phyloP scores from a whole-genome alignment of 2,113 vertebrate species.

The Forbesichthys papilliferus region DNA sequence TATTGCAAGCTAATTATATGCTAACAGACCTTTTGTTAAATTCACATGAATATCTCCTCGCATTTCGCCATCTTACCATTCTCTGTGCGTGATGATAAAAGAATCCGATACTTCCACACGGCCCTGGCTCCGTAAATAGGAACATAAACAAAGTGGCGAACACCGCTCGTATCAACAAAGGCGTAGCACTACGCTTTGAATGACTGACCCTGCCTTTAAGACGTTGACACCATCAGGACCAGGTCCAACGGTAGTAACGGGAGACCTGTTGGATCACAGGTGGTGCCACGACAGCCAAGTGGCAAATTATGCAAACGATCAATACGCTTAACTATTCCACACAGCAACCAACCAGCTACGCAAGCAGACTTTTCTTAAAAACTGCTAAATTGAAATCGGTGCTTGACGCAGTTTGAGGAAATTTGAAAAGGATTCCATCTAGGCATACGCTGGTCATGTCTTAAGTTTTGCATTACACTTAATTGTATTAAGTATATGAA shows the following conservation, averaged over 20 bases:
- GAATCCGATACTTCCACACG: too few species aligned
- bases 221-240: conserved; percentile 8
- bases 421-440: neutral
- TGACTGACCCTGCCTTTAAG: neutral
- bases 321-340: conserved; percentile 14
- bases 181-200: too few species aligned
- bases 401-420: neutral
- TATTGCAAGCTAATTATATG: too few species aligned
- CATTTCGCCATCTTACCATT: too few species aligned
- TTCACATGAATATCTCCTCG: too few species aligned
- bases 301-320: conserved; percentile 42
- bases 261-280: conserved; percentile 57
- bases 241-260: conserved; percentile 43
- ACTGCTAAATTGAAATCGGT: neutral
- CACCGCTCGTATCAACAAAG: too few species aligned
- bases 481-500: neutral
- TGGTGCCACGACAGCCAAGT: conserved; percentile 45
- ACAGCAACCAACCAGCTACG: conserved; percentile 1
- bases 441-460: neutral
- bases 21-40: too few species aligned
- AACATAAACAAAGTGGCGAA: too few species aligned
- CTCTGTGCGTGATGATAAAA: too few species aligned
- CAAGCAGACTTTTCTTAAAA: conserved; percentile 10
- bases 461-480: neutral
- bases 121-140: too few species aligned